Conservation (phyloP, 2,797 vertebrate species). For the Siniperca undulata region DNA sequence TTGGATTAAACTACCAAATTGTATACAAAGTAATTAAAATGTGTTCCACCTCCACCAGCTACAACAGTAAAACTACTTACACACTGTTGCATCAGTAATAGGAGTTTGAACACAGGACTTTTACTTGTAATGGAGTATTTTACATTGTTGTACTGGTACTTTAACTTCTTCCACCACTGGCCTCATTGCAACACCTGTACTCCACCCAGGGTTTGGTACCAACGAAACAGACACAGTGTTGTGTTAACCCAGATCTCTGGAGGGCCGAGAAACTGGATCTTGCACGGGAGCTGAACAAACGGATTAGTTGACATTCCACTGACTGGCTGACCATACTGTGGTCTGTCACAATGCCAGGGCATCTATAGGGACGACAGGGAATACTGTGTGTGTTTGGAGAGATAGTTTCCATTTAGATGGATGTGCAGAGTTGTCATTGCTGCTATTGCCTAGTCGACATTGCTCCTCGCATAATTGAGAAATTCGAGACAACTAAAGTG, state of each 20-base stretch:
- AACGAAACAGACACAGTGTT: conserved; percentile 35
- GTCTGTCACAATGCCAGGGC: conserved; percentile 7
- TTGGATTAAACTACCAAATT: background rate
- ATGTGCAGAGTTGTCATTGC: conserved; percentile 25
- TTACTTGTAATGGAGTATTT: background rate
- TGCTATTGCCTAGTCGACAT: conserved; percentile 29
- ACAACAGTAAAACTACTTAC: background rate
- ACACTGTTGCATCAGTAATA: background rate
- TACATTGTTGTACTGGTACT: background rate
- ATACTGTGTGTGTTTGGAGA: conserved; percentile 11
- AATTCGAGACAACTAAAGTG: conserved; percentile 12
- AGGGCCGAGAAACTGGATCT: conserved; percentile 75
- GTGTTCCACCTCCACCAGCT: background rate
- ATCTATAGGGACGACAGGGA: background rate
- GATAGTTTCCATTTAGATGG: conserved; percentile 41
- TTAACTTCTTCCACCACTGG: background rate
- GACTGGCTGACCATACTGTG: conserved; percentile 56
- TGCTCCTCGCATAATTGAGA: background rate
- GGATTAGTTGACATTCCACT: conserved; percentile 76
- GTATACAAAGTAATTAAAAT: background rate
- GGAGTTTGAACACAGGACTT: background rate
- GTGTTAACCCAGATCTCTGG: conserved; percentile 76
- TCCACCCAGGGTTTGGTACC: conserved; percentile 22
- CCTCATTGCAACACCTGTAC: conserved; percentile 3
- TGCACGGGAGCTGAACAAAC: conserved; percentile 60